Evolutionary conservation across 1,140 invertebrate genomes (phyloP), one percentile per base, ranked within the genome.

Genomic region (Scaptomyza montana): DNA sequence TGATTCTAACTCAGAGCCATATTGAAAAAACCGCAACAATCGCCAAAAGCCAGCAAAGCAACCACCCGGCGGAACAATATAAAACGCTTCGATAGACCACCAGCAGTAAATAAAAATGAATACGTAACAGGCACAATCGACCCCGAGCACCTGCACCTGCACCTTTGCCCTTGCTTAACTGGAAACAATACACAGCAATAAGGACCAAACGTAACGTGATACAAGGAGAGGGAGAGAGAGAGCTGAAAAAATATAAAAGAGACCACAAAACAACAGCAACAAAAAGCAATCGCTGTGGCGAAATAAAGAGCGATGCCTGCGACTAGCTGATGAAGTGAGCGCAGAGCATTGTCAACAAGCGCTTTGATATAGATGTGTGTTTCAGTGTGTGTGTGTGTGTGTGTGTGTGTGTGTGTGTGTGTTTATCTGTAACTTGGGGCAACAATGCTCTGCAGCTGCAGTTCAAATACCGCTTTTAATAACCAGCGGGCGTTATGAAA

Each of bases 111-210:
- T 77, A 81, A 76, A 76, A 86, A 50, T 67, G 63, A 45, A 78
- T 78, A 76, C 67, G 78, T 65, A 60, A 12, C 56, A 50, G 43
- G 60, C 41, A 70, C 80, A 84, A 84, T 84, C 75, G 80, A 80
- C 49, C 50, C 43, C 45, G 3, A 41, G 41, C 19, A 54, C 63
- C 41, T 9, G 7, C 33, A 36, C 33, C 7, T 36, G 49, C 19
- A 68, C 47, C 61, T 13, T 60, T 56, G 73, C 21, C 74, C 28
- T 57, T 54, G 47, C 59, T 74, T 47, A 51, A 72, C 70, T 63
- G 60, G 55, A 54, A 81, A 86, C 82, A 87, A 87, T 77, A 33
- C 66, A 59, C 53, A 55, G 70, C 74, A 49, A 75, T 74, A 81
- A 71, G 77, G 61, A 50, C 49, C 62, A 36, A 59, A 67, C 53